phyloP scores from a whole-genome alignment of 2,113 vertebrate genomes.

The Pachycephala philippinensis region DNA sequence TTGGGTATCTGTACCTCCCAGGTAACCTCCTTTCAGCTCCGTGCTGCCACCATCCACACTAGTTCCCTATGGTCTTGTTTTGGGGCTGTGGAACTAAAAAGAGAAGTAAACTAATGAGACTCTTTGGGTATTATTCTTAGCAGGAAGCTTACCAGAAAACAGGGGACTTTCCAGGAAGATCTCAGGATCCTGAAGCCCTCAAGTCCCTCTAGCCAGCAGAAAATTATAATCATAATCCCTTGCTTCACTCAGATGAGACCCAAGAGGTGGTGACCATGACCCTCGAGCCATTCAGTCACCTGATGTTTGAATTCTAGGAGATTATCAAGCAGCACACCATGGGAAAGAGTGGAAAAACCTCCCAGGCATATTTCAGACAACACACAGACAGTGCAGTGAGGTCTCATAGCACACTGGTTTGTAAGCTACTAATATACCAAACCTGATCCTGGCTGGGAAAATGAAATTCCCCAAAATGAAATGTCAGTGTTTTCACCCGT shows the following conservation, averaged over 20 bases:
- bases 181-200: background rate
- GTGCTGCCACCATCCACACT: background rate
- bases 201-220: background rate
- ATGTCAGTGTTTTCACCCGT: background rate
- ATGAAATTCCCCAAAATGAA: background rate
- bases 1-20: background rate
- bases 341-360: background rate
- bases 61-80: background rate
- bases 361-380: background rate
- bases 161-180: background rate
- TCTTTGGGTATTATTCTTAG: background rate
- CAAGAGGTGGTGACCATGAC: background rate
- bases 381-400: background rate
- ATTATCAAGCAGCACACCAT: background rate
- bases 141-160: background rate
- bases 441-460: background rate
- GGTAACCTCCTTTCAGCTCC: background rate
- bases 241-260: background rate
- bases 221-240: background rate
- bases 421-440: background rate
- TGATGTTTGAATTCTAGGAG: background rate
- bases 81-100: background rate
- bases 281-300: background rate
- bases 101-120: background rate
- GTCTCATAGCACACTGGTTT: background rate